phyloP scores from a whole-genome alignment of 2,797 vertebrate species.

The Silurus aristotelis region DNA sequence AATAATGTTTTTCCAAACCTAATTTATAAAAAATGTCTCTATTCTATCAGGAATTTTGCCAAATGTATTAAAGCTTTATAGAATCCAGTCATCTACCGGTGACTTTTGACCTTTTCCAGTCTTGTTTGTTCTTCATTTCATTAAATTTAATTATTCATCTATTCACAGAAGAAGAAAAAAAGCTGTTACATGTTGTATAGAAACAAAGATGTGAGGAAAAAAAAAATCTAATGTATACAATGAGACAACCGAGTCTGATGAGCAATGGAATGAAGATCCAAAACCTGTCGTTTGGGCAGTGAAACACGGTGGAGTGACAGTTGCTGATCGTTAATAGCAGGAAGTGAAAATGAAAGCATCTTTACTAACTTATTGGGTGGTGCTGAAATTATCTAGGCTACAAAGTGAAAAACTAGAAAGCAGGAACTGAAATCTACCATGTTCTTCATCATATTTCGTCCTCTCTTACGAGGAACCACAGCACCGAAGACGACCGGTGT shows the following conservation, averaged over 20 bases:
- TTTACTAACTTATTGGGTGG: not conserved
- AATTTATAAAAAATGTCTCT: not conserved
- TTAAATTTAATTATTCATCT: not conserved
- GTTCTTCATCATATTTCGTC: not conserved
- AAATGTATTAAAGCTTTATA: too few species aligned
- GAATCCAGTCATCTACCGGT: not conserved
- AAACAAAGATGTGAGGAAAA: not conserved
- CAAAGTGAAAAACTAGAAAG: not conserved
- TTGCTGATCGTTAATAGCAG: not conserved
- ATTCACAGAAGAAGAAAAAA: not conserved
- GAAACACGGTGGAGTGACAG: not conserved
- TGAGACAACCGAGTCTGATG: not conserved
- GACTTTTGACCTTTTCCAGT: not conserved
- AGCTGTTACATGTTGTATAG: not conserved
- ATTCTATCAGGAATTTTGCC: not conserved
- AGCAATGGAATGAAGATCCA: not conserved
- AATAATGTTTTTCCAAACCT: not conserved
- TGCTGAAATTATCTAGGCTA: not conserved
- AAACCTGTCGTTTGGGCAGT: not conserved
- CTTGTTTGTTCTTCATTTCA: too few species aligned
- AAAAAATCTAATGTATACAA: not conserved
- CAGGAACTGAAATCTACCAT: not conserved
- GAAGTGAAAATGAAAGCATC: not conserved
- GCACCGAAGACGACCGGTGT: conserved; percentile 10
- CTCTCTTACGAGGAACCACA: not conserved